Evolutionary conservation across 2,797 vertebrate genomes (phyloP).

Genomic region (Vipera latastei): DNA sequence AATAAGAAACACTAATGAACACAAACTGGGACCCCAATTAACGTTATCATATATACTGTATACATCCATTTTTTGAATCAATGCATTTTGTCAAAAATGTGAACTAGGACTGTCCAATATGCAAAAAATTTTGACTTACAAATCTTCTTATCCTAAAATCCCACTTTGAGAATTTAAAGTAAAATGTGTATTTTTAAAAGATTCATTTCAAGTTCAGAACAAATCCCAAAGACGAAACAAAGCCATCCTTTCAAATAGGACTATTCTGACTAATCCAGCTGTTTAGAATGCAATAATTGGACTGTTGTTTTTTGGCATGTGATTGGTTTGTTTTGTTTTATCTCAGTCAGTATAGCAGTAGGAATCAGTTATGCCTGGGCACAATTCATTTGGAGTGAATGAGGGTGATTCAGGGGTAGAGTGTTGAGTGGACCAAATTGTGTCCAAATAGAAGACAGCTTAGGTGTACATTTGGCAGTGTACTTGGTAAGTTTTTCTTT

Average conservation of each 20-base stretch:
- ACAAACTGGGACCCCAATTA: too few species aligned
- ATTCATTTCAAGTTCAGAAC: background rate
- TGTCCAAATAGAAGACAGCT: background rate
- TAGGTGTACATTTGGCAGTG: background rate
- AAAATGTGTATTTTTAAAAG: background rate
- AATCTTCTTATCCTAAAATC: background rate
- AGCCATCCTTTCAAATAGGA: background rate
- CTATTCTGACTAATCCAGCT: background rate
- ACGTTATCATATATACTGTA: too few species aligned
- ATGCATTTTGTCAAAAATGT: background rate
- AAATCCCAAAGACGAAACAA: background rate
- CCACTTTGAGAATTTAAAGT: background rate
- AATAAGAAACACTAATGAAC: too few species aligned
- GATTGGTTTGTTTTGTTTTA: background rate
- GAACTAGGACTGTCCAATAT: background rate
- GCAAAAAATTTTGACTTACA: background rate
- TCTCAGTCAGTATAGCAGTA: background rate
- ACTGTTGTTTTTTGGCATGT: background rate
- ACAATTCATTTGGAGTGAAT: background rate
- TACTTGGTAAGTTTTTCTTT: background rate
- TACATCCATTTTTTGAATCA: background rate
- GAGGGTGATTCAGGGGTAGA: background rate
- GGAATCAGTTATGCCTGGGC: background rate
- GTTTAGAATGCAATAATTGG: background rate
- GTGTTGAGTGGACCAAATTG: background rate